Conservation (phyloP, 2,797 vertebrate genomes). For the Gallinago solitaria region DNA sequence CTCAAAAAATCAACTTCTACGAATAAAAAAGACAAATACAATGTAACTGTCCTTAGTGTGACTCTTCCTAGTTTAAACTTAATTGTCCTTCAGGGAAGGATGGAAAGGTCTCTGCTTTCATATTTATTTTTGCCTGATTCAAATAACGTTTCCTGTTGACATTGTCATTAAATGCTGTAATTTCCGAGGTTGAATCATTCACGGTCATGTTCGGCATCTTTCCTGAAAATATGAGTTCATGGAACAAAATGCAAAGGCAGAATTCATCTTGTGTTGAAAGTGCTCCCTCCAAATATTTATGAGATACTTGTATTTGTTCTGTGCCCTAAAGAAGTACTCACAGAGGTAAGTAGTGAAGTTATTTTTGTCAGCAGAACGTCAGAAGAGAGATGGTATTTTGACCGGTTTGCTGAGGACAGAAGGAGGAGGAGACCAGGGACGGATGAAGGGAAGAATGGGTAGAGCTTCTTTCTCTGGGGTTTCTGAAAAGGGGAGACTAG, state of each 20-base stretch:
- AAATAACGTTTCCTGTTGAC: conserved; percentile 51
- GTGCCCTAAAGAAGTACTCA: background rate
- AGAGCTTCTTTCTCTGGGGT: background rate
- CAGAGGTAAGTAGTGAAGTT: background rate
- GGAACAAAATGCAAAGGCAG: background rate
- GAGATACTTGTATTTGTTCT: background rate
- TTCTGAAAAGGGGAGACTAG: background rate
- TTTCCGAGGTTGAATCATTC: conserved; percentile 37
- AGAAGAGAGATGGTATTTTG: background rate
- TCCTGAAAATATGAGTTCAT: background rate
- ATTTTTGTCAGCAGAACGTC: background rate
- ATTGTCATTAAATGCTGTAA: conserved; percentile 34
- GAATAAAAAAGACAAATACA: background rate
- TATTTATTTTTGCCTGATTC: conserved; percentile 55
- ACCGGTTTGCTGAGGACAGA: background rate
- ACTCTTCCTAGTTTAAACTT: conserved; percentile 12
- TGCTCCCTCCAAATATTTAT: background rate
- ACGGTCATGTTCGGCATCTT: background rate
- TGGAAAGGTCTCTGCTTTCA: conserved; percentile 16
- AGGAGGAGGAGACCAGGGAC: background rate
- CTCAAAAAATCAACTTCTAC: background rate
- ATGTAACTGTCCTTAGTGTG: background rate
- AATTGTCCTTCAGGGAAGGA: conserved; percentile 21
- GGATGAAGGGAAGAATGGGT: background rate
- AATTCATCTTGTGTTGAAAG: background rate